Evolutionary conservation across 2,797 vertebrate genomes (phyloP).

Genomic region (Chrosomus eos): DNA sequence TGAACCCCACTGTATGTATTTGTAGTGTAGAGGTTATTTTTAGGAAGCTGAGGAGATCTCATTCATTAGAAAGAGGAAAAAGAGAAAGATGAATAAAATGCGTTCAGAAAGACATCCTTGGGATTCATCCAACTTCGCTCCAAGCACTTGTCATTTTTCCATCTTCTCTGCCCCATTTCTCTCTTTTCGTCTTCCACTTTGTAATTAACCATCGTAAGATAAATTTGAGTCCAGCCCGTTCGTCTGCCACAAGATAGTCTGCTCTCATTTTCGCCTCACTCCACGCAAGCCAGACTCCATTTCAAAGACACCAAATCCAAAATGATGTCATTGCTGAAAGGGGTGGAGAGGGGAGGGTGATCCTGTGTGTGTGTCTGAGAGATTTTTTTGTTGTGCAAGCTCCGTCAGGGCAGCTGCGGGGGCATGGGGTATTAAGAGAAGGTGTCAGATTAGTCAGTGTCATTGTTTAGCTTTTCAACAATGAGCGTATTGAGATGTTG

Average conservation of each 20-base stretch:
- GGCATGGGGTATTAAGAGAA: conserved; percentile 62
- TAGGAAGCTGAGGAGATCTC: conserved; percentile 43
- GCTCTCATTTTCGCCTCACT: conserved; percentile 59
- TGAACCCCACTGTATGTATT: conserved; percentile 12
- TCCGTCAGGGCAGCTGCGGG: conserved; percentile 33
- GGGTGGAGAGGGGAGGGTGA: conserved; percentile 62
- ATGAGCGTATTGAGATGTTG: conserved; percentile 64
- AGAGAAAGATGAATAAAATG: conserved; percentile 34
- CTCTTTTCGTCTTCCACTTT: conserved; percentile 41
- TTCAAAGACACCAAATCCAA: conserved; percentile 72
- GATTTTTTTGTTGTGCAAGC: conserved; percentile 54
- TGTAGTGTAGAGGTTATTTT: conserved; percentile 42
- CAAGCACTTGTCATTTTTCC: conserved; percentile 20
- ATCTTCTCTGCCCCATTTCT: conserved; percentile 23
- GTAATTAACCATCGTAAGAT: conserved; percentile 45
- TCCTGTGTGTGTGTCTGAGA: conserved; percentile 46
- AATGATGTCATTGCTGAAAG: conserved; percentile 78
- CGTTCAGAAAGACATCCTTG: conserved; percentile 30
- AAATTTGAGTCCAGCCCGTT: conserved; percentile 72
- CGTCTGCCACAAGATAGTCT: conserved; percentile 70
- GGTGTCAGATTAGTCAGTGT: conserved; percentile 62
- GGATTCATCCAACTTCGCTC: conserved; percentile 34
- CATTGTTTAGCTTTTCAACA: conserved; percentile 66
- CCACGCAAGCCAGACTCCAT: conserved; percentile 66
- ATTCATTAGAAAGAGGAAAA: conserved; percentile 19